Conservation (phyloP, 2,113 vertebrate genomes). For the Empidonax traillii region DNA sequence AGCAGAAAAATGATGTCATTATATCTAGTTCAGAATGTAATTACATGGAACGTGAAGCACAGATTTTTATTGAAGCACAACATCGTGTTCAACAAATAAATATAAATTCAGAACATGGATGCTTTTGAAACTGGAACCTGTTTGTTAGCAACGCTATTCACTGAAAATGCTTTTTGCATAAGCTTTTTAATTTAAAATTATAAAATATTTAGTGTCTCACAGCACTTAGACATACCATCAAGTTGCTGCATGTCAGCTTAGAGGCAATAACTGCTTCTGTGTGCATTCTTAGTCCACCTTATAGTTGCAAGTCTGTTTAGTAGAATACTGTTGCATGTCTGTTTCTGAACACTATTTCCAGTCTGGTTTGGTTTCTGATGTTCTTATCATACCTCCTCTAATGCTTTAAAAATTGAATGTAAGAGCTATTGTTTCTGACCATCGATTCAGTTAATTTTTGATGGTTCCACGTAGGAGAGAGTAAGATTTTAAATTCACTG, state of each 20-base stretch:
- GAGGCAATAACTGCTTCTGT: neutral
- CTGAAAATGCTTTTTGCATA: neutral
- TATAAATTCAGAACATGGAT: neutral
- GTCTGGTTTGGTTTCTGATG: neutral
- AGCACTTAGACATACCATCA: neutral
- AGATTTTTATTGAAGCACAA: neutral
- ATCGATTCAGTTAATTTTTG: neutral
- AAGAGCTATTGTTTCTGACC: neutral
- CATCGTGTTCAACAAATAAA: neutral
- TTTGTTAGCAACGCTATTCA: neutral
- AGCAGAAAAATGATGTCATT: neutral
- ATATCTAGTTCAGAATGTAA: neutral
- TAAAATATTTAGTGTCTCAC: neutral
- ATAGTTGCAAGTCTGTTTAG: neutral
- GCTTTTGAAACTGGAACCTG: neutral
- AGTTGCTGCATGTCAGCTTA: neutral
- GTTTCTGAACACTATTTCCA: neutral
- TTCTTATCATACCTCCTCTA: neutral
- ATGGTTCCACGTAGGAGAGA: neutral
- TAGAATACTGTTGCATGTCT: neutral
- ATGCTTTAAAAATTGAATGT: neutral
- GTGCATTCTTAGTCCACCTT: neutral
- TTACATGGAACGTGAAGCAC: neutral
- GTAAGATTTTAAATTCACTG: neutral
- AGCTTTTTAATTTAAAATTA: neutral